Percentiles rank a stretch among this genome's conserved stretches.
Conservation (phyloP, 2,113 vertebrate genomes). For the Anser brachyrhynchus region DNA sequence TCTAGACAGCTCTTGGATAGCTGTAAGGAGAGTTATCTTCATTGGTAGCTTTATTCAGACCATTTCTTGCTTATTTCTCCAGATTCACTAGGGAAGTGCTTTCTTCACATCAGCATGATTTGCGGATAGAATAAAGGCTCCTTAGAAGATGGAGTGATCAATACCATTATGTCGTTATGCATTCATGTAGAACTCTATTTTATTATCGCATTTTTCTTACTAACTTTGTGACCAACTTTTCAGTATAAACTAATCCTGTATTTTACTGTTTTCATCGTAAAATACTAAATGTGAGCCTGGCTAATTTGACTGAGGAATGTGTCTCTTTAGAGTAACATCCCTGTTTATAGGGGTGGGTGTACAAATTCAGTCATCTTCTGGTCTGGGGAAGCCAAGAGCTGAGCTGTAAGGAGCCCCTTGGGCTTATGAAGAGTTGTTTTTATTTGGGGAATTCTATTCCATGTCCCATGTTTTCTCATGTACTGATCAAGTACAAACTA, state of each 20-base stretch:
- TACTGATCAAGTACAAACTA: background rate
- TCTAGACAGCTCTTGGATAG: background rate
- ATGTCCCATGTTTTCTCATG: background rate
- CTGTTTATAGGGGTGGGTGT: fast-evolving
- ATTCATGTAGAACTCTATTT: background rate
- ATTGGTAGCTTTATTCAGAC: background rate
- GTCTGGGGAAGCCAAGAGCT: background rate
- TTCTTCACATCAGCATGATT: background rate
- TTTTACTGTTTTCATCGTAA: background rate
- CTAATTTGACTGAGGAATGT: background rate
- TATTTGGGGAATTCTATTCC: background rate
- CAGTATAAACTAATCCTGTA: background rate
- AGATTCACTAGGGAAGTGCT: background rate
- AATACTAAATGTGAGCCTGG: background rate
- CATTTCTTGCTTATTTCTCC: background rate
- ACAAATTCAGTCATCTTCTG: background rate
- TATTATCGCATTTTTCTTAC: background rate
- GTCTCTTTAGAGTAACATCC: background rate
- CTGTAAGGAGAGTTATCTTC: background rate
- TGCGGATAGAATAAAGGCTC: background rate
- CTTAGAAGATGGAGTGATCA: background rate
- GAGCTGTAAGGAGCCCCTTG: background rate
- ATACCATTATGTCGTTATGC: background rate
- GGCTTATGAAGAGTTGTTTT: background rate
- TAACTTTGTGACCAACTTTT: background rate